Evolutionary conservation across 2,113 vertebrate species (phyloP).

Genomic region (Bubo blakistoni): DNA sequence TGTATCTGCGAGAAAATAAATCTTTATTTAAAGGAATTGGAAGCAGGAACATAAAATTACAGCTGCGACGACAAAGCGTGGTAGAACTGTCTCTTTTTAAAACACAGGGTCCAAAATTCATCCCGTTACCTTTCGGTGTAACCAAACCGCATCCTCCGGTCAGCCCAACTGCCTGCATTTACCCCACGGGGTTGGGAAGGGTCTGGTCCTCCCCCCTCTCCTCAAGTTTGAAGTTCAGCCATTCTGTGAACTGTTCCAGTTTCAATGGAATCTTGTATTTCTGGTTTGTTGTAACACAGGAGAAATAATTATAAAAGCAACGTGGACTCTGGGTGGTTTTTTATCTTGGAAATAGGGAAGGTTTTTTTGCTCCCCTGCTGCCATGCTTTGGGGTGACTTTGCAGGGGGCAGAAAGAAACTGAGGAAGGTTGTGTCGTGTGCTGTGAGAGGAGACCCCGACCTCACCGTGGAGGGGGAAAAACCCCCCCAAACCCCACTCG

Average conservation of each 20-base stretch:
- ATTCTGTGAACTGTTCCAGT: conserved; percentile 2
- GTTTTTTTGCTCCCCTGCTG: too few relatives aligned
- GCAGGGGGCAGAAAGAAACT: too few relatives aligned
- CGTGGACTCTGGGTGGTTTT: background rate
- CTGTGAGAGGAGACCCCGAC: too few relatives aligned
- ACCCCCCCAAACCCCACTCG: too few relatives aligned
- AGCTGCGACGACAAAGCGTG: background rate
- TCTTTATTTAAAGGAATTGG: background rate
- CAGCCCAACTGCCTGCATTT: background rate
- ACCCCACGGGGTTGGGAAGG: background rate
- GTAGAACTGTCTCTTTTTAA: background rate
- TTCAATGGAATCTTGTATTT: conserved; percentile 33
- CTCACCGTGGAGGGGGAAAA: too few relatives aligned
- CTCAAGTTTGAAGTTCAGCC: background rate
- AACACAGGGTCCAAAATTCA: background rate
- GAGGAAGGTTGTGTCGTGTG: too few relatives aligned
- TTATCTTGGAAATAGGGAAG: too few relatives aligned
- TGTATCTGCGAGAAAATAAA: background rate
- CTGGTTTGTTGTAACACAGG: conserved; percentile 46
- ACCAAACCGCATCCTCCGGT: background rate
- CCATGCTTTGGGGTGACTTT: too few relatives aligned
- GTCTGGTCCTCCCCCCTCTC: background rate
- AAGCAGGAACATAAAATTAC: background rate
- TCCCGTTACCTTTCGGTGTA: background rate
- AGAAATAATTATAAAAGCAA: background rate